These are phyloP conservation scores for Oceanites oceanicus DNA, from an alignment of 2,113 vertebrate genomes.

Conservation along the genomic window DNA sequence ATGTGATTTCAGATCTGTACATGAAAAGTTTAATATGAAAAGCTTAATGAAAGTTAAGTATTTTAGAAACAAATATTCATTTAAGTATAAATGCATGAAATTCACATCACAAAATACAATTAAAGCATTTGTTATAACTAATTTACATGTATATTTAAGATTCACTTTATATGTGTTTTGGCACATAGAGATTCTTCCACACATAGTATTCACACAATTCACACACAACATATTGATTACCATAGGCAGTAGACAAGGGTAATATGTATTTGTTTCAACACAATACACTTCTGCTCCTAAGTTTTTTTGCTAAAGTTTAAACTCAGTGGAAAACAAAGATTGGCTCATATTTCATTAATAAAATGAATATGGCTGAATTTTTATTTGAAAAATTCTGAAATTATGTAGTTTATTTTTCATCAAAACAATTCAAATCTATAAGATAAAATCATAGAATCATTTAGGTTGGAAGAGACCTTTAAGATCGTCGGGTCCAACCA, in stretches of 20 bases:
- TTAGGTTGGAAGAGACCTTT: too few relatives aligned
- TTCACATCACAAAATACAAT: background rate
- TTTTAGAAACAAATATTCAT: background rate
- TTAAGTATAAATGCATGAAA: background rate
- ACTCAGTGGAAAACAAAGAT: background rate
- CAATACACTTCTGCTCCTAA: background rate
- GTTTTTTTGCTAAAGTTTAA: background rate
- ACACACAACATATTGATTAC: background rate
- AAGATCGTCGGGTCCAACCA: too few relatives aligned
- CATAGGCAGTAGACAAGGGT: background rate
- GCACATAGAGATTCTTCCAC: background rate
- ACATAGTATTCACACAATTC: background rate
- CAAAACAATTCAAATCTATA: background rate
- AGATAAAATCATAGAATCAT: too few relatives aligned
- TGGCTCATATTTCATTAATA: background rate
- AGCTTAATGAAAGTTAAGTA: background rate
- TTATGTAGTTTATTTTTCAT: background rate
- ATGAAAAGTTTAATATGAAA: background rate
- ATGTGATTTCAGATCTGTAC: background rate
- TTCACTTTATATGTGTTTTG: background rate
- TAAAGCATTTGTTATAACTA: background rate
- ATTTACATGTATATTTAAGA: background rate
- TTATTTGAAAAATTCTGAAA: background rate
- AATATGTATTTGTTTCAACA: background rate
- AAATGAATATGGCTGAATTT: background rate